Conservation (phyloP, 2,113 vertebrate genomes). For the Thryonomys swinderianus region DNA sequence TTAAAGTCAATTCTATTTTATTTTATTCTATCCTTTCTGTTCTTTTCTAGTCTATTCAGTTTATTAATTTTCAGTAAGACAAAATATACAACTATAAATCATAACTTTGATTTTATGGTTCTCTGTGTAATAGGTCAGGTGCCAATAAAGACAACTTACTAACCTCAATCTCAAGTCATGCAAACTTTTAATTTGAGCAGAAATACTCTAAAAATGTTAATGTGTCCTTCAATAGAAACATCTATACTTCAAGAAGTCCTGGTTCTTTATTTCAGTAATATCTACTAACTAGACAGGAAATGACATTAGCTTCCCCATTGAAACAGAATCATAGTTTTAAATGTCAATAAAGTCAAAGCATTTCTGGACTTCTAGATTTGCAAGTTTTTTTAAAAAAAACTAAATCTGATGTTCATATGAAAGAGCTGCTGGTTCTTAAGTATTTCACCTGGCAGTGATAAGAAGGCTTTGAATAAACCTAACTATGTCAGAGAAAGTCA, state of each 20-base stretch:
- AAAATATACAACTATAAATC: not conserved
- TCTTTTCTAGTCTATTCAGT: not conserved
- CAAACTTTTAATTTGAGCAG: not conserved
- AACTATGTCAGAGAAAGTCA: not conserved
- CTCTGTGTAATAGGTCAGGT: not conserved
- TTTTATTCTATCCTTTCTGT: not conserved
- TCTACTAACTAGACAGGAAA: not conserved
- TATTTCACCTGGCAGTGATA: not conserved
- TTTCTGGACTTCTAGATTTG: constrained; percentile 43
- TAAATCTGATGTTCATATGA: not conserved
- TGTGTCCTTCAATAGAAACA: not conserved
- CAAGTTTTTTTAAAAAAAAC: not conserved
- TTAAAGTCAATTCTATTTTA: not conserved
- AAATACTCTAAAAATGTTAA: not conserved
- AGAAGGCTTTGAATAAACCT: constrained; percentile 39
- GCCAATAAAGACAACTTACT: not conserved
- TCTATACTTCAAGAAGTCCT: not conserved
- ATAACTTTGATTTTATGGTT: not conserved
- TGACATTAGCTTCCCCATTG: not conserved
- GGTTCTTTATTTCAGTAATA: not conserved
- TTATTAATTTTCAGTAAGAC: not conserved
- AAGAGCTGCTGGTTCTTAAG: not conserved
- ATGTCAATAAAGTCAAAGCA: constrained; percentile 41
- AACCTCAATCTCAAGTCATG: not conserved
- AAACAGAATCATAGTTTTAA: constrained; percentile 52